Conservation (phyloP, 35 echinoderm and acorn worm species). For the Lytechinus pictus region DNA sequence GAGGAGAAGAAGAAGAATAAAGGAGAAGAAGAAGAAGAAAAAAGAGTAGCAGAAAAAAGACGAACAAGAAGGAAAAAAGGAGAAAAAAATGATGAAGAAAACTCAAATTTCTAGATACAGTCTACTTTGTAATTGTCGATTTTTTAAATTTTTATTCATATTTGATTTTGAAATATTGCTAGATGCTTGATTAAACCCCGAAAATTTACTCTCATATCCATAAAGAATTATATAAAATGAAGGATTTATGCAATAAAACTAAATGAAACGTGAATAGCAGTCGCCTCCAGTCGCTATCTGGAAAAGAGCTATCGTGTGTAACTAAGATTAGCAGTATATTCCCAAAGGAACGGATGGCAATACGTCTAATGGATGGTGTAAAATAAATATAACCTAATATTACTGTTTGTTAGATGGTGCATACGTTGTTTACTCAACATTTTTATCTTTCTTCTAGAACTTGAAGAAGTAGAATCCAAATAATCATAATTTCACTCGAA, state of each 20-base stretch:
- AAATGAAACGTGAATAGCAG: not conserved
- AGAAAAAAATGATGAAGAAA: too few species aligned
- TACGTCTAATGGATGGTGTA: constrained; percentile 18
- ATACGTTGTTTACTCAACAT: too few species aligned
- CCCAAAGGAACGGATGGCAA: constrained; percentile 15
- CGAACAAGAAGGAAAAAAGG: too few species aligned
- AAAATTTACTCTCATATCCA: not conserved
- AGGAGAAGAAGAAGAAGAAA: too few species aligned
- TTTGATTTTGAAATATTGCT: not conserved
- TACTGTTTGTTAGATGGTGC: not conserved
- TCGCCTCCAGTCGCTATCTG: not conserved
- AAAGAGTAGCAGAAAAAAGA: too few species aligned
- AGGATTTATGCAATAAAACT: not conserved
- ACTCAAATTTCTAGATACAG: too few species aligned
- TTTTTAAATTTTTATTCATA: too few species aligned
- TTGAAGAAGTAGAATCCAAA: too few species aligned
- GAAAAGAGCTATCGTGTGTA: not conserved
- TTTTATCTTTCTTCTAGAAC: too few species aligned
- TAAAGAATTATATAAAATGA: not conserved
- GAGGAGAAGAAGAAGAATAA: too few species aligned
- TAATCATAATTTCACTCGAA: too few species aligned
- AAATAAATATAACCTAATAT: not conserved
- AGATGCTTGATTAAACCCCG: not conserved
- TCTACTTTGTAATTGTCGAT: too few species aligned
- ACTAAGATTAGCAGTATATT: not conserved